A percentile compares a stretch with the other conserved stretches of the same genome.
Evolutionary conservation across 30 jellyfish, hydroid and myxozoan species (phyloP).

Genomic region (Rhopilema esculentum): DNA sequence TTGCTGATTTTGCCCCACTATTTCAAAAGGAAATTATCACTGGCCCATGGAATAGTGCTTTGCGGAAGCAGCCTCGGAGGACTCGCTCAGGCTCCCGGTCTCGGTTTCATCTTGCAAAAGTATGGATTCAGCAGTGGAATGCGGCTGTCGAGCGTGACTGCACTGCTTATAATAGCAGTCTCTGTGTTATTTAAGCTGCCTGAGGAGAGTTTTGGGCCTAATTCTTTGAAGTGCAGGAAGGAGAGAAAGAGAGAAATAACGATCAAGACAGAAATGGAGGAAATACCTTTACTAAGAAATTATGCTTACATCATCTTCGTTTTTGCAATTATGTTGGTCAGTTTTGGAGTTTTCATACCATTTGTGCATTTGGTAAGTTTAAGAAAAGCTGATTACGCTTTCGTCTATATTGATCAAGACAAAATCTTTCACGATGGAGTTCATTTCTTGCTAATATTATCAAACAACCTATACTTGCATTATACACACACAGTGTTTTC

Average conservation of each 20-base stretch:
- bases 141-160: conserved; percentile 71
- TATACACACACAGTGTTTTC: no score
- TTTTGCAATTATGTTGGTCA: conserved; percentile 65
- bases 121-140: conserved; percentile 79
- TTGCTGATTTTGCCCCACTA: conserved; percentile 81
- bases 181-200: conserved; percentile 80
- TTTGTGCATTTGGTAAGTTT: conserved; percentile 89
- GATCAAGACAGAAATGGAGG: conserved; percentile 19
- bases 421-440: no score
- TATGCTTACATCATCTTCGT: conserved; percentile 76
- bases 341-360: conserved; percentile 87
- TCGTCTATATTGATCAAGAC: no score
- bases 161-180: conserved; percentile 60
- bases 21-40: conserved; percentile 77
- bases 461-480: no score
- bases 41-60: conserved; percentile 90
- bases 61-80: conserved; percentile 95
- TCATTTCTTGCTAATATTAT: no score
- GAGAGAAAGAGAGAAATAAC: not conserved
- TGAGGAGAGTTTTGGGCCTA: conserved; percentile 9
- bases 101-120: conserved; percentile 42
- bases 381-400: not conserved
- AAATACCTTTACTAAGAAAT: conserved; percentile 61
- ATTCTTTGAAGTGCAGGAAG: not conserved
- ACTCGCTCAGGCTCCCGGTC: conserved; percentile 80